These are phyloP conservation scores for Hybos culiciformis DNA, from an alignment of 2,888 invertebrate species.

Conservation along the genomic window DNA sequence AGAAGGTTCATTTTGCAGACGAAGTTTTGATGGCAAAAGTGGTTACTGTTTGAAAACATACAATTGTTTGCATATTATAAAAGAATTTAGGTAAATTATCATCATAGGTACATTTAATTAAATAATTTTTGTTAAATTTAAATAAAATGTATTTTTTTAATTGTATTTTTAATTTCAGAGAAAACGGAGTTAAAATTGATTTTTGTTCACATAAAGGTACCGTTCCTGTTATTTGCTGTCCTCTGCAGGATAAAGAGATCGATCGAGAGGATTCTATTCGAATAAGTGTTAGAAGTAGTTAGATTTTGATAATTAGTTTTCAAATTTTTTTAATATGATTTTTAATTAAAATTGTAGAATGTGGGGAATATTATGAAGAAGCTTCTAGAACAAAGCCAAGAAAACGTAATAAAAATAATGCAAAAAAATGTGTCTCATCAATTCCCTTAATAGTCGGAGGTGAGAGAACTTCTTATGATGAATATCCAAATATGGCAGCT, in stretches of 20 bases:
- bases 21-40: slow-evolving; percentile 28
- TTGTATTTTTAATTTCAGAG: too few relatives aligned
- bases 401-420: background rate
- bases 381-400: slow-evolving; percentile 17
- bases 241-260: slow-evolving; percentile 24
- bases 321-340: background rate
- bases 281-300: slow-evolving; percentile 28
- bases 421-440: slow-evolving; percentile 27
- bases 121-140: too few relatives aligned
- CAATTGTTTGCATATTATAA: slow-evolving; percentile 28
- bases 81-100: too few relatives aligned
- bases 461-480: slow-evolving; percentile 34
- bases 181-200: slow-evolving; percentile 26
- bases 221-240: slow-evolving; percentile 34
- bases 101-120: too few relatives aligned
- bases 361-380: slow-evolving; percentile 37
- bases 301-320: background rate
- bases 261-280: slow-evolving; percentile 17
- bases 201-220: slow-evolving; percentile 22
- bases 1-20: slow-evolving; percentile 27
- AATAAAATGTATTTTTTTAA: too few relatives aligned
- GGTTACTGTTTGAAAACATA: slow-evolving; percentile 30
- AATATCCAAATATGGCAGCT: slow-evolving; percentile 44
- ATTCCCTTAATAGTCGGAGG: slow-evolving; percentile 43
- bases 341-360: slow-evolving; percentile 31